Evolutionary conservation across 2,797 vertebrate species (phyloP), one percentile per base, ranked within the genome.

Genomic region (Neosilurus hyrtlii): DNA sequence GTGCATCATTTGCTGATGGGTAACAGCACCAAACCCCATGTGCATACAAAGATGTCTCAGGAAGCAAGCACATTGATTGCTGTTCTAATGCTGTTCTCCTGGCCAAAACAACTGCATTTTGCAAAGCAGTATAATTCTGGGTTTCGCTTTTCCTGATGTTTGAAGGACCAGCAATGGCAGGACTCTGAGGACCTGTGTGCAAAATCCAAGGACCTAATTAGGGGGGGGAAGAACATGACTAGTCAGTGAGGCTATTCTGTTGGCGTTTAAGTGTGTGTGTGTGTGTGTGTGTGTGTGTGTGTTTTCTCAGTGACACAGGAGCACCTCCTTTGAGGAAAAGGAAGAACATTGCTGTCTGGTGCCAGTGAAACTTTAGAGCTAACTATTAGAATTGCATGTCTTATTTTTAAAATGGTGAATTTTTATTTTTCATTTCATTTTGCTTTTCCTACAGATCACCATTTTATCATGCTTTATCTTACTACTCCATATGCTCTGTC

Each of bases 1-100:
- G 57, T 67, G 87, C 90, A 93, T 91, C 87, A 85, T 73, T 43
- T 49, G 76, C 83, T 92, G 90, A 92, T 88, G 88, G 91, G 87
- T 86, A 83, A 89, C 87, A 87, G 88, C 57, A 51, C 68, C 56
- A 71, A 35, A 43, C 79, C 57, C 86, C 82, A 14, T 43, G 11
- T 74, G 59, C 73, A 81, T 1, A 49, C 22, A 72, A 57, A 63
- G 62, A 66, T 15, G 15, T 62, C 79, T 26, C 6, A 82, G 68
- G 80, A 79, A 75, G 82, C 24, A 79, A 87, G 87, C 8, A 57
- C 71, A 74, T 1, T 52, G 49, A 79, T 67, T 56, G 49, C 62
- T 75, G 56, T 68, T 24, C 59, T 77, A 62, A 62, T 78, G 37
- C 57, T 49, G 57, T 62, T 62, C 22, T n/a, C 37, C 59, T 18